phyloP scores from a whole-genome alignment of 2,888 invertebrate genomes.

The Cephus rjabovi region DNA sequence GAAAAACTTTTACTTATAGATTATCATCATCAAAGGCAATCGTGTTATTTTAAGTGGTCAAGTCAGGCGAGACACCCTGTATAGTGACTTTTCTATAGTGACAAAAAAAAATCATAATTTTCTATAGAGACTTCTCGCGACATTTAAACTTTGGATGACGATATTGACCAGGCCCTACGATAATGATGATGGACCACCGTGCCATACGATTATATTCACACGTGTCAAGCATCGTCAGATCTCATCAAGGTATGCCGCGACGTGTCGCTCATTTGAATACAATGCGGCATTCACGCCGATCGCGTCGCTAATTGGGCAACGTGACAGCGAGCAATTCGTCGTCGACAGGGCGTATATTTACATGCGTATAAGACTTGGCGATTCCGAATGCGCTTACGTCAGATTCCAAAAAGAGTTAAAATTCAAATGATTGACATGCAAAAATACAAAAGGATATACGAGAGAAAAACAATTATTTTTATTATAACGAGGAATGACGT shows the following conservation, averaged over 20 bases:
- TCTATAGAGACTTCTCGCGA: neutral
- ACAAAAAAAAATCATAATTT: neutral
- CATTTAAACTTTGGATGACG: neutral
- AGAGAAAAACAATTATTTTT: too few relatives aligned
- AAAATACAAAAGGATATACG: neutral
- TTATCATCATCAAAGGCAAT: too few relatives aligned
- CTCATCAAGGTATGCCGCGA: slow-evolving; percentile 17
- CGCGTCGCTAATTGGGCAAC: slow-evolving; percentile 26
- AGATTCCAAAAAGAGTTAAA: neutral
- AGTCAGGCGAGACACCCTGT: too few relatives aligned
- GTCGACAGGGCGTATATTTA: neutral
- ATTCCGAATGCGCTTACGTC: neutral
- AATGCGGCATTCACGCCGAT: slow-evolving; percentile 37
- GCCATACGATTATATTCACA: neutral
- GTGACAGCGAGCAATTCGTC: neutral
- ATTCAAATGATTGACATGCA: neutral
- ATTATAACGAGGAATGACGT: too few relatives aligned
- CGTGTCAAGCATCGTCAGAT: slow-evolving; percentile 1
- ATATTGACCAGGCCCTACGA: neutral
- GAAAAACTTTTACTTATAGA: too few relatives aligned
- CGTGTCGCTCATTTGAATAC: slow-evolving; percentile 49
- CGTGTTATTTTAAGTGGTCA: too few relatives aligned
- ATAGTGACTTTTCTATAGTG: neutral
- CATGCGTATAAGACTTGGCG: neutral
- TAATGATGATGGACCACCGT: neutral